These are phyloP conservation scores for Andrena fulva DNA, from an alignment of 2,888 invertebrate species.

Conservation along the genomic window DNA sequence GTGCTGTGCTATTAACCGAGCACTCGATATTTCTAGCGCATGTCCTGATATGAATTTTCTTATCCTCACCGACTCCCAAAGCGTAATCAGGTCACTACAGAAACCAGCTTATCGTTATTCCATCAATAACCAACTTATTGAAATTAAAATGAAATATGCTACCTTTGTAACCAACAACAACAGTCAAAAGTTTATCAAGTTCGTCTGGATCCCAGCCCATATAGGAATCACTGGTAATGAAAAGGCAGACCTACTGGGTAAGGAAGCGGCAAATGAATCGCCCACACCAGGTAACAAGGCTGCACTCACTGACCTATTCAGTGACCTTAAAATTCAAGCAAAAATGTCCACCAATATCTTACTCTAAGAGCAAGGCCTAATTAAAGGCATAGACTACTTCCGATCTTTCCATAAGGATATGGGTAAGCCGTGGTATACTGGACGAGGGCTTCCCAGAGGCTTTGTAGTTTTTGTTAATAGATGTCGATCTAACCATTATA, in stretches of 20 bases:
- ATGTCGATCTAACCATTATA: too few species aligned
- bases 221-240: background rate
- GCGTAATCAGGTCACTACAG: background rate
- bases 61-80: background rate
- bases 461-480: too few species aligned
- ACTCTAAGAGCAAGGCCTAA: background rate
- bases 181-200: background rate
- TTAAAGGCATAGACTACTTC: background rate
- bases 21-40: background rate
- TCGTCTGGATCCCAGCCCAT: background rate
- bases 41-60: background rate
- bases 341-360: background rate
- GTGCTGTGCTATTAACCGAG: conserved; percentile 2
- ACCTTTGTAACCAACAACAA: background rate
- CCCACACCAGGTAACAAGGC: background rate
- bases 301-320: background rate
- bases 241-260: background rate
- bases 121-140: background rate
- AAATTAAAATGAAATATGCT: conserved; percentile 1
- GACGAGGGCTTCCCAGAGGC: too few species aligned
- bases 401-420: background rate
- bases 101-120: background rate
- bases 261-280: background rate
- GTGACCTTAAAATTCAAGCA: background rate
- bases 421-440: background rate